Evolutionary conservation across 2,797 vertebrate genomes (phyloP), one percentile per base, ranked within the genome.

Genomic region (Hozukius guyotensis): DNA sequence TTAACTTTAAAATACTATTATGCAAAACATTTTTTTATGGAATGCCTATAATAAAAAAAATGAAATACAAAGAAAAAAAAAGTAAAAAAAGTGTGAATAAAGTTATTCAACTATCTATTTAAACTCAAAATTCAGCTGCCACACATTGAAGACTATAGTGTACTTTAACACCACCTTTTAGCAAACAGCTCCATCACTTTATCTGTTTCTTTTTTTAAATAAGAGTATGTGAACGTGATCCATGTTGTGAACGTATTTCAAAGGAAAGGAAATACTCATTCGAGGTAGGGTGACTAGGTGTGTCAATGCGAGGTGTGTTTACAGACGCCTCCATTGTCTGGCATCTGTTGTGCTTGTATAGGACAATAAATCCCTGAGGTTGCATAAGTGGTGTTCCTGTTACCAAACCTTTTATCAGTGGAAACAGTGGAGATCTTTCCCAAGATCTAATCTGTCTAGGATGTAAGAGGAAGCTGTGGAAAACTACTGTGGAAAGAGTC

Each of bases 301-400:
- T 85, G 81, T 68, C 56, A 65, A 5, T 24, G n/a, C 13, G 5
- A 69, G 34, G 29, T 24, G 64, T 59, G 57, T 65, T 63, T 71
- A 80, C 3, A 46, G 31, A 87, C n/a, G 53, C 46, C 67, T 77
- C 38, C 8, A 36, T 73, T 82, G 67, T 86, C 36, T 63, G 25
- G 2, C 24, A 0, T 4, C 79, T 16, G 6, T 14, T 16, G 5
- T 18, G 29, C 64, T 64, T 70, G 32, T 42, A 36, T 3, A n/a
- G 11, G 25, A 62, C 57, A 75, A 59, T 72, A 61, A 79, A 63
- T 74, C 6, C 56, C 49, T 11, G 12, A 10, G 57, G 75, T 81
- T 89, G 38, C 27, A 38, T 65, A 86, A 87, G 29, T 46, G 14
- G 2, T 84, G 10, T 65, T 85, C 59, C 22, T 42, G 49, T 88